phyloP scores from a whole-genome alignment of 2,888 invertebrate genomes.

The Ophion slaviceki region DNA sequence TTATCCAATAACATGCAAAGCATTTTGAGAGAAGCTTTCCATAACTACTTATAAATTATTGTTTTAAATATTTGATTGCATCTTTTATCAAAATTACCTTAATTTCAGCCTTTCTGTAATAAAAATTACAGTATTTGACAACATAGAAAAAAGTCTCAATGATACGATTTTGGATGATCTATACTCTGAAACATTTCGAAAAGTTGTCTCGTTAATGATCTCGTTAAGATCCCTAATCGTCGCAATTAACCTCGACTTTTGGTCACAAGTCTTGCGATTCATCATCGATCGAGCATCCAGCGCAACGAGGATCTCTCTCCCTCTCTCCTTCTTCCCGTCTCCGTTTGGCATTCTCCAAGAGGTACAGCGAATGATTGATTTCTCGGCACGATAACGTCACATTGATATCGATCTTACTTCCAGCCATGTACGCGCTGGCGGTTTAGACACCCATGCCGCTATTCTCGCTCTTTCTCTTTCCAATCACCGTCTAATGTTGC shows the following conservation, averaged over 20 bases:
- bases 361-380: conserved; percentile 71
- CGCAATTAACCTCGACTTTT: conserved; percentile 28
- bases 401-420: conserved; percentile 68
- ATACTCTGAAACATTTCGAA: background rate
- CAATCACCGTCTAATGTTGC: background rate
- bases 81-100: too few species aligned
- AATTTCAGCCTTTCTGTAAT: too few species aligned
- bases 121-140: too few species aligned
- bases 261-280: conserved; percentile 34
- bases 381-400: conserved; percentile 64
- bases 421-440: conserved; percentile 36
- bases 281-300: conserved; percentile 29
- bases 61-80: too few species aligned
- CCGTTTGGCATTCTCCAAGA: conserved; percentile 54
- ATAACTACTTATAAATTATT: too few species aligned
- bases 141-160: background rate
- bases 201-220: background rate
- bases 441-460: conserved; percentile 54
- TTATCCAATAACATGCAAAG: too few species aligned
- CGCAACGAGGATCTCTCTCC: conserved; percentile 6
- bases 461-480: conserved; percentile 24
- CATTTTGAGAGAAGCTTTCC: too few species aligned
- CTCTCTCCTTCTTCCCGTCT: conserved; percentile 14
- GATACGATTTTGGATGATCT: background rate
- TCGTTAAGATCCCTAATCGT: conserved; percentile 35